Evolutionary conservation across 2,113 vertebrate species (phyloP).

Genomic region (Notarius quadriscutis): DNA sequence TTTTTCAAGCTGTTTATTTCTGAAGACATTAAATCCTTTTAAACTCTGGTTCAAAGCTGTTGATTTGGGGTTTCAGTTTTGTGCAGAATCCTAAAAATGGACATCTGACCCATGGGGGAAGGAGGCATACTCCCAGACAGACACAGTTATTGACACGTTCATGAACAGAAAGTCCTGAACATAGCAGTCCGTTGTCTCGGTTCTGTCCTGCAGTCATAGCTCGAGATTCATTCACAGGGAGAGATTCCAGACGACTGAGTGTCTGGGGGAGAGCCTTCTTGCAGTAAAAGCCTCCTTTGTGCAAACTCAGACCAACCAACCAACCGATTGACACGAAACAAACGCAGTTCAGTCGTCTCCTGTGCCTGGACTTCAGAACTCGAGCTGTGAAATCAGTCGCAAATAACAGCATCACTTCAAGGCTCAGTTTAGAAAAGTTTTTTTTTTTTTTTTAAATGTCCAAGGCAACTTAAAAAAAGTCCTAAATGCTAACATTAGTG

Average conservation of each 20-base stretch:
- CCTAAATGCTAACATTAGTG: neutral
- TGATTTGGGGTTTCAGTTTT: neutral
- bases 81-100: neutral
- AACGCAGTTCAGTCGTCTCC: neutral
- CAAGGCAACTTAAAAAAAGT: neutral
- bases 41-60: neutral
- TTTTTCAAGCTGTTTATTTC: neutral
- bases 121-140: neutral
- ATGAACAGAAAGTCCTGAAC: conserved; percentile 31
- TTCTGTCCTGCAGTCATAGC: neutral
- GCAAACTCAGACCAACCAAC: neutral
- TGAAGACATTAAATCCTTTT: neutral
- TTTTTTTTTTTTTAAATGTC: neutral
- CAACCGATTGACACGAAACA: neutral
- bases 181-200: conserved; percentile 16
- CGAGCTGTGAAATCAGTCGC: neutral
- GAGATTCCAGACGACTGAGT: neutral
- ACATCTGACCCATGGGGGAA: neutral
- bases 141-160: neutral
- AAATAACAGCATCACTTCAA: neutral
- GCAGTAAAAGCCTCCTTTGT: conserved; percentile 20
- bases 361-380: neutral
- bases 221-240: neutral
- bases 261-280: neutral
- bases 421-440: neutral